Base-by-base conservation (phyloP, 2,113 vertebrate species). In the Puntigrus tetrazona region DNA sequence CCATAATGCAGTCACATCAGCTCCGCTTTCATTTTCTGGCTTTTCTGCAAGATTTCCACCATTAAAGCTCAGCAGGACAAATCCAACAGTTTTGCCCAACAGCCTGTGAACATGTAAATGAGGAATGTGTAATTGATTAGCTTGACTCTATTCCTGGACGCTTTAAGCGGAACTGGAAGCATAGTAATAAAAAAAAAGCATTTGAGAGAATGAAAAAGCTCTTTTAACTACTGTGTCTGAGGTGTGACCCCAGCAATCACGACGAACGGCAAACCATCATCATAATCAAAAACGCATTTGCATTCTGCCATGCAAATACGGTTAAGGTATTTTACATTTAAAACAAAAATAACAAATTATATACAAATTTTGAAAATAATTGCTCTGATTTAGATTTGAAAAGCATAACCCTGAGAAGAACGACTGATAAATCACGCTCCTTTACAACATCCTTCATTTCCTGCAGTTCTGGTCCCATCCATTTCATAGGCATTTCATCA, bases 41-140 rank as follows among this genome's bases (percentile, higher is more conserved):
- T 43, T 85, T 47, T 59, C 55, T 59, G 80, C 38, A 57, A 73
- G 75, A 59, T 79, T 88, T 31, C 59, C 70, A 61, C 76, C 57
- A 41, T 70, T 59, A 59, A 67, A 74, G 36, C 75, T 36, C 80
- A 59, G 50, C 81, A 81, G 81, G 77, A 88, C 76, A 86, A 86
- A 80, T 57, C 81, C 86, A 80, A 82, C 82, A 88, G 67, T 75
- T 85, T 80, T 79, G 84, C 76, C 38, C 47, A 81, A 83, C 84
- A 80, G 81, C 52, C 59, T 75, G 67, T 82, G 80, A 80, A 76
- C 5, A 47, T 65, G 36, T 52, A 69, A 87, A 87, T 36, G 75
- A 61, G 84, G 22, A 50, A 83, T 27, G 80, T 77, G 87, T 86
- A 86, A 84, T 86, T 88, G 59, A 88, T 86, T 77, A 63, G 81